Conservation (phyloP, 1,140 invertebrate genomes). For the Drosophila insularis region DNA sequence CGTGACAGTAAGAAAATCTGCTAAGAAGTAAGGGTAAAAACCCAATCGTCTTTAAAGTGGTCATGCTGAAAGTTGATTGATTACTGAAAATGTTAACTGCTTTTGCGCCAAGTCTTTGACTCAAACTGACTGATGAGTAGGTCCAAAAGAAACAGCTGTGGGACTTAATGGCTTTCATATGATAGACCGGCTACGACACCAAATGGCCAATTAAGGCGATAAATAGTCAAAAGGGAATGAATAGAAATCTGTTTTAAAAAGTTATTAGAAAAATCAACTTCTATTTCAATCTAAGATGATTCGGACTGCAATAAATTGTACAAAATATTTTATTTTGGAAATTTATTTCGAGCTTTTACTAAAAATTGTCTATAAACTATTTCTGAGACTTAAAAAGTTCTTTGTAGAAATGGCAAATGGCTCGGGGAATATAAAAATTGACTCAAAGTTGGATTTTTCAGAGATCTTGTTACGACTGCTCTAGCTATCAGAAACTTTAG, state of each 20-base stretch:
- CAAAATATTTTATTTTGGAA: too few species aligned
- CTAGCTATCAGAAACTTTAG: too few species aligned
- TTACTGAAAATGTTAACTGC: constrained; percentile 30
- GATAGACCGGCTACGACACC: neutral
- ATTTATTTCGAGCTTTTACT: too few species aligned
- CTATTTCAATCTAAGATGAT: too few species aligned
- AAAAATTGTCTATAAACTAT: too few species aligned
- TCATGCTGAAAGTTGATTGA: neutral
- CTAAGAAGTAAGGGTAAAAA: neutral
- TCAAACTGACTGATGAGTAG: neutral
- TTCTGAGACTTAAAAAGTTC: too few species aligned
- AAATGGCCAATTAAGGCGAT: constrained; percentile 2
- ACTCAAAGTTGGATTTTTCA: too few species aligned
- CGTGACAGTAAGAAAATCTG: neutral
- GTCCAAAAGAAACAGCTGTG: constrained; percentile 20
- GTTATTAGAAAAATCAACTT: too few species aligned
- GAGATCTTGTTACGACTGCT: too few species aligned
- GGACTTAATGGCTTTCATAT: neutral
- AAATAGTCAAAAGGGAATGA: neutral
- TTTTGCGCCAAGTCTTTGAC: neutral
- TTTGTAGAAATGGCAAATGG: too few species aligned
- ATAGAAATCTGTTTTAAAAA: neutral
- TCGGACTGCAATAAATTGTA: too few species aligned
- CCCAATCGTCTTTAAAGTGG: neutral
- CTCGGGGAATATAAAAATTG: too few species aligned